These are phyloP conservation scores for Illadopsis cleaveri DNA, from an alignment of 2,113 vertebrate species.

Conservation along the genomic window DNA sequence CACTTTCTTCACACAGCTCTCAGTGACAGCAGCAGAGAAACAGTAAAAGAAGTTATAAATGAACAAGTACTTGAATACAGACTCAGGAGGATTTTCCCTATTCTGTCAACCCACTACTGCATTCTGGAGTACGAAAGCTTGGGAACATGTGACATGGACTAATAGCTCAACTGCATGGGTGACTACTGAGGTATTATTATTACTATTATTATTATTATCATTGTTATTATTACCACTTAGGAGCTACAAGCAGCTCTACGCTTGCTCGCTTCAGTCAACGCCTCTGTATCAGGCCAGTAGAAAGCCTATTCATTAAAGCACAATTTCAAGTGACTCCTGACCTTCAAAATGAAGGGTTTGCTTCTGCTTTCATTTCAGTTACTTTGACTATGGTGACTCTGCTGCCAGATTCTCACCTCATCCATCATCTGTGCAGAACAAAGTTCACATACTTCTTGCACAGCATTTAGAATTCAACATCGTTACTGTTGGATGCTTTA, in stretches of 20 bases:
- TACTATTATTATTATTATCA: not conserved
- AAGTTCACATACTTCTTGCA: not conserved
- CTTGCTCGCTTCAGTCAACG: not conserved
- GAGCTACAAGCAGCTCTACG: not conserved
- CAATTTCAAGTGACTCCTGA: conserved; percentile 48
- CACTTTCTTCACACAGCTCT: not conserved
- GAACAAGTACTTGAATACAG: not conserved
- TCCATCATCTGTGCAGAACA: not conserved
- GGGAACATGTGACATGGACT: not conserved
- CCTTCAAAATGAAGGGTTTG: conserved; percentile 43
- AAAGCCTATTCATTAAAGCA: conserved; percentile 34
- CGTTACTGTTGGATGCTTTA: not conserved
- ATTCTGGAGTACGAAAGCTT: not conserved
- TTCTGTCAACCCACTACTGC: not conserved
- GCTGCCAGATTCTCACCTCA: not conserved
- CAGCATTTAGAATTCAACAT: not conserved
- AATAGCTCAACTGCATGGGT: not conserved
- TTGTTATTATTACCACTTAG: not conserved
- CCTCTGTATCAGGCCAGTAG: not conserved
- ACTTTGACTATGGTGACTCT: not conserved
- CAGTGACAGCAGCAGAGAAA: not conserved
- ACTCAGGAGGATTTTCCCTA: not conserved
- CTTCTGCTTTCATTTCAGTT: conserved; percentile 24
- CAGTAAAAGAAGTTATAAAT: not conserved
- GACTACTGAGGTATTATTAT: too few relatives aligned